These are phyloP conservation scores for Lithobates sylvaticus DNA, from an alignment of 2,797 vertebrate species.

Conservation along the genomic window DNA sequence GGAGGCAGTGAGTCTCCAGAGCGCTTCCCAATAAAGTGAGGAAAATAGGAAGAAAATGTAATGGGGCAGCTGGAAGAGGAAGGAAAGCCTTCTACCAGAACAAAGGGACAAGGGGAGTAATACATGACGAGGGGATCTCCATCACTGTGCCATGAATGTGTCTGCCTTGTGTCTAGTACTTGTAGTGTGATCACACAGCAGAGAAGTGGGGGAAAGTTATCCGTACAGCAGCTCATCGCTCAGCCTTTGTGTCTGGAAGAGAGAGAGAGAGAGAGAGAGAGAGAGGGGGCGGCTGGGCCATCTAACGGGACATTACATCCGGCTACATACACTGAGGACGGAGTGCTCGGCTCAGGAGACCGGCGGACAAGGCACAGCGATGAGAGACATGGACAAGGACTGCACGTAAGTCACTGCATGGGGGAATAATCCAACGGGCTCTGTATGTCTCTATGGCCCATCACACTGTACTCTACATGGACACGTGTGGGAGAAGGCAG, in stretches of 20 bases:
- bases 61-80: constrained; percentile 44
- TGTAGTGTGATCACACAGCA: background rate
- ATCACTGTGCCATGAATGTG: background rate
- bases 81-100: constrained; percentile 36
- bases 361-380: constrained; percentile 22
- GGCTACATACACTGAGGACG: constrained; percentile 8
- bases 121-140: too few species aligned
- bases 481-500: too few species aligned
- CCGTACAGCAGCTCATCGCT: constrained; percentile 17
- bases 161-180: background rate
- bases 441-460: too few species aligned
- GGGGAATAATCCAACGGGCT: too few species aligned
- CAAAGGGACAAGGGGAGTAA: constrained; percentile 4
- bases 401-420: constrained; percentile 48
- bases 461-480: too few species aligned
- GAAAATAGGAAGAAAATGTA: constrained; percentile 18
- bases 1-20: constrained; percentile 41
- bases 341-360: background rate
- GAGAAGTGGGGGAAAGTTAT: constrained; percentile 53
- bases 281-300: constrained; percentile 5
- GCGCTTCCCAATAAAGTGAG: constrained; percentile 53
- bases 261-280: constrained; percentile 2
- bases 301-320: constrained; percentile 52
- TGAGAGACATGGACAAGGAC: constrained; percentile 24
- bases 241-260: constrained; percentile 57